Base-by-base conservation (phyloP, 2,888 invertebrate genomes). In the Dynastes tityus region DNA sequence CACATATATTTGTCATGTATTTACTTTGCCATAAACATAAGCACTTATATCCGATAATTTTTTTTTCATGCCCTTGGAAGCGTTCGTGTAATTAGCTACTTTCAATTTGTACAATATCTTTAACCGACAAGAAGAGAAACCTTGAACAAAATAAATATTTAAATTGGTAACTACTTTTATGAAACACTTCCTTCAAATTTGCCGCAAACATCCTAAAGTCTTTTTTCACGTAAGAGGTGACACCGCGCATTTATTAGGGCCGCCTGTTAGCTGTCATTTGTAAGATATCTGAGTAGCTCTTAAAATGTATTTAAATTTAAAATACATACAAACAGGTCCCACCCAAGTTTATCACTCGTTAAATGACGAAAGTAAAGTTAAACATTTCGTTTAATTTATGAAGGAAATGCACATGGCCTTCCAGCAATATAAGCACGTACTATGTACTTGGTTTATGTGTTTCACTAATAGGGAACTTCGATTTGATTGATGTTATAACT, bases 181-280 rank as follows among this genome's bases (percentile, higher is more conserved):
- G 22, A 58, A 16, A 58, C 22, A 16, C n/a, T 58, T 58, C 22
- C 22, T 58, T 58, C 22, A 9, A 16, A 22, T 58, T 16, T 16
- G 55, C 22, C 5, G 55, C 55, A 8, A 58, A 22, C n/a, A 22
- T 16, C 22, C 16, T 55, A 55, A 55, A 55, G n/a, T 5, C n/a
- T 53, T 53, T 58, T 16, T 58, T 16, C 22, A 58, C 22, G 22
- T 58, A 58, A 22, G 8, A 58, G 6, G 22, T 58, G 22, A 22
- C 55, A 6, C 55, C 55, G 22, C 55, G 22, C 22, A 5, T 22
- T 4, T 58, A 27, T 58, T 58, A 55, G 55, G 49, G 13, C 53
- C 32, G 49, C n/a, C 70, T 70, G 53, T 70, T 70, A 70, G n/a
- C 51, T 70, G 70, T 70, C 70, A 70, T 70, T 70, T 70, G 53